These are phyloP conservation scores for Diorhabda carinulata DNA, from an alignment of 1,140 invertebrate species.

Conservation along the genomic window DNA sequence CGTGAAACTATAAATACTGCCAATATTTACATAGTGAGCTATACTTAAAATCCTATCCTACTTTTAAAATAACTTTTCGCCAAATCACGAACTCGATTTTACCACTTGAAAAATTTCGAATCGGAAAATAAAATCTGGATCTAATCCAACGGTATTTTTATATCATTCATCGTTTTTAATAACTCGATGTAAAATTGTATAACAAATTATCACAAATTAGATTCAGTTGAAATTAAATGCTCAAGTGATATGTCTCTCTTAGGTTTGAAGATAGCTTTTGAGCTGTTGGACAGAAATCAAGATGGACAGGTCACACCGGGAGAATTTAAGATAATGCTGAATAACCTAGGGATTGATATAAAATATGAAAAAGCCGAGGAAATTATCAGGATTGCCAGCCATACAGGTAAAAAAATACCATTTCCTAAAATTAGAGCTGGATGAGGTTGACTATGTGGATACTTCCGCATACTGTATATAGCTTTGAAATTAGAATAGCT, in stretches of 20 bases:
- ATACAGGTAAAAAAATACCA: constrained; percentile 53
- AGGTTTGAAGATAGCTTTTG: constrained; percentile 72
- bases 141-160: background rate
- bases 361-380: constrained; percentile 65
- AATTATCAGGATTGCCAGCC: constrained; percentile 66
- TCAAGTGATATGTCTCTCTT: constrained; percentile 8
- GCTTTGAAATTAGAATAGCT: too few species aligned
- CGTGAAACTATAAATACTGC: too few species aligned
- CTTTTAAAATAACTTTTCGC: background rate
- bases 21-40: too few species aligned
- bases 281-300: constrained; percentile 66
- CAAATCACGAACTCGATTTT: background rate
- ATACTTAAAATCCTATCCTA: background rate
- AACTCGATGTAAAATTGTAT: background rate
- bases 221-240: background rate
- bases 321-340: constrained; percentile 71
- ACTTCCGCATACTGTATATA: too few species aligned
- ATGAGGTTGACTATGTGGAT: too few species aligned
- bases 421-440: background rate
- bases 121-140: constrained; percentile 2
- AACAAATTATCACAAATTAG: background rate
- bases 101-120: background rate
- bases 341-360: constrained; percentile 67
- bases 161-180: background rate
- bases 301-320: constrained; percentile 68